These are phyloP conservation scores for Teleogryllus occipitalis DNA, from an alignment of 1,140 invertebrate genomes.

Conservation along the genomic window DNA sequence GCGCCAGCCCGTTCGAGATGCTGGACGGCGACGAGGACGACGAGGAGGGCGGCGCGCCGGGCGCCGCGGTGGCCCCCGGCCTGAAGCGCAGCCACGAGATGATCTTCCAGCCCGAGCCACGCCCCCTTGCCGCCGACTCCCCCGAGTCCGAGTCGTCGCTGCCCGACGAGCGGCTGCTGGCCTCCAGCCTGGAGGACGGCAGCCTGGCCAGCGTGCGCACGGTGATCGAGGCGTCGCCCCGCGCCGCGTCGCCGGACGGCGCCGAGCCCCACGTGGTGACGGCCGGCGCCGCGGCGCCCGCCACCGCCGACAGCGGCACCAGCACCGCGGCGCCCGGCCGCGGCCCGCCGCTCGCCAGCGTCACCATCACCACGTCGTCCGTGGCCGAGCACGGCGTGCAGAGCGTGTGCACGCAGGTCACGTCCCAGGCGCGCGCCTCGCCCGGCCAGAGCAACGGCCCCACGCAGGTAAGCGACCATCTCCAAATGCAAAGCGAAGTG, in stretches of 20 bases:
- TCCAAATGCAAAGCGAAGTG: too few species aligned
- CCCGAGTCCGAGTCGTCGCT: slow-evolving; percentile 25
- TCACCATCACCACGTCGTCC: slow-evolving; percentile 45
- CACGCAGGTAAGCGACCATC: slow-evolving; percentile 49
- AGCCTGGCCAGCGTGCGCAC: slow-evolving; percentile 43
- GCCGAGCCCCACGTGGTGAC: slow-evolving; percentile 21
- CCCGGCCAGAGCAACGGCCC: slow-evolving; percentile 43
- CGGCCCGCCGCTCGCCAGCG: slow-evolving; percentile 37
- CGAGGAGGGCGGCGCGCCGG: slow-evolving; percentile 27
- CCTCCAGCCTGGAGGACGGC: slow-evolving; percentile 47
- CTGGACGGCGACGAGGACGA: slow-evolving; percentile 32
- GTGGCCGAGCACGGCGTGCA: slow-evolving; percentile 40
- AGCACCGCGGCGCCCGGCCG: slow-evolving; percentile 12
- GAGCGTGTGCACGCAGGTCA: slow-evolving; percentile 46
- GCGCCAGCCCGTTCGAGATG: slow-evolving; percentile 37
- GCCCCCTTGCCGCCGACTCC: slow-evolving; percentile 32
- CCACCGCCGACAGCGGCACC: slow-evolving; percentile 10
- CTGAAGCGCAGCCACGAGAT: slow-evolving; percentile 87
- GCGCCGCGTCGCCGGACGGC: slow-evolving; percentile 21
- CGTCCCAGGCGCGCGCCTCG: slow-evolving; percentile 37
- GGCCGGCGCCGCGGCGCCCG: neutral
- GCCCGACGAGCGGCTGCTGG: slow-evolving; percentile 18
- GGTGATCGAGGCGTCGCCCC: slow-evolving; percentile 7
- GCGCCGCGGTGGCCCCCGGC: neutral
- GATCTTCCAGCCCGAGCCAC: slow-evolving; percentile 69